phyloP scores from a whole-genome alignment of 1,140 invertebrate species.

The Lycorma delicatula region DNA sequence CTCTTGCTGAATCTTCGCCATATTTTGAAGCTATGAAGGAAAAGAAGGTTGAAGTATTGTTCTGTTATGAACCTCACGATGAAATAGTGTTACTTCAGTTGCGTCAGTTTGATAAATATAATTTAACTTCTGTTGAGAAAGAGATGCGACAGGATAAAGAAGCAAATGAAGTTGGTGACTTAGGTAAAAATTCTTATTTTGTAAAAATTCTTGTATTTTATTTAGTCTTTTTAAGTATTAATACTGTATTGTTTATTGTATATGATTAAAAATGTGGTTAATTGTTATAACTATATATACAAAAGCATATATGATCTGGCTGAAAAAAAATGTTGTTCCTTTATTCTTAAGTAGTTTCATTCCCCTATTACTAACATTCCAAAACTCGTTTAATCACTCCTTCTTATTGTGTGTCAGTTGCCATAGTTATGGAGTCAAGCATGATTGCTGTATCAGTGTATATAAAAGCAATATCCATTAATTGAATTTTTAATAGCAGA shows the following conservation, averaged over 20 bases:
- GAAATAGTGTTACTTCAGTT: constrained; percentile 90
- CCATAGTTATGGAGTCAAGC: too few relatives aligned
- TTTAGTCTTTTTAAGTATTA: constrained; percentile 5
- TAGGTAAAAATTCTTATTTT: constrained; percentile 33
- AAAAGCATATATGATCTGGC: too few relatives aligned
- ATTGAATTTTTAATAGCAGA: too few relatives aligned
- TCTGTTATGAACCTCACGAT: constrained; percentile 93
- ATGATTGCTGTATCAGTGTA: too few relatives aligned
- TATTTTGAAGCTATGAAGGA: constrained; percentile 89
- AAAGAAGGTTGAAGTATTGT: constrained; percentile 83
- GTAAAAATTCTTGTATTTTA: neutral
- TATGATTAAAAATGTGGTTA: neutral
- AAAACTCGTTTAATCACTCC: too few relatives aligned
- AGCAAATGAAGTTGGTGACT: constrained; percentile 45
- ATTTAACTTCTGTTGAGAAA: constrained; percentile 85
- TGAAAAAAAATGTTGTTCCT: too few relatives aligned
- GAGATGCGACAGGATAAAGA: constrained; percentile 74
- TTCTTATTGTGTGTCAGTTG: too few relatives aligned
- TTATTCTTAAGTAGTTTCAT: too few relatives aligned
- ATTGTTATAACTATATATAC: too few relatives aligned
- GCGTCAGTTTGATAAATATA: constrained; percentile 67
- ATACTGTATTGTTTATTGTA: constrained; percentile 11
- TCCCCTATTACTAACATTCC: too few relatives aligned
- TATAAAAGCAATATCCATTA: too few relatives aligned
- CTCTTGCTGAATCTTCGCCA: constrained; percentile 83